These are phyloP conservation scores for Luscinia megarhynchos DNA, from an alignment of 2,797 vertebrate species.

Conservation along the genomic window DNA sequence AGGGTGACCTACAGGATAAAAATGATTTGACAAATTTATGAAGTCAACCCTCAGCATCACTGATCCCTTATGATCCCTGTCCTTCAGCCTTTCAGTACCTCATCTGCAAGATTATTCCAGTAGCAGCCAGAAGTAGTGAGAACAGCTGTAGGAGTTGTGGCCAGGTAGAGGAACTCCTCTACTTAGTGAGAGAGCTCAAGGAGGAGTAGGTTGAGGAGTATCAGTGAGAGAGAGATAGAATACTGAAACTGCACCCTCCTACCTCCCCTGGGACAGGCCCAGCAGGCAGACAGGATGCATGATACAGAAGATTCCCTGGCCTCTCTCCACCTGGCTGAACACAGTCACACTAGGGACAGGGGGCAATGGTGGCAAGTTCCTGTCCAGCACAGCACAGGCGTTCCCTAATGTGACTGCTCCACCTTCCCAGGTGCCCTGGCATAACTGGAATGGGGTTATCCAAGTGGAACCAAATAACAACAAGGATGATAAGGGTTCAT, in stretches of 20 bases:
- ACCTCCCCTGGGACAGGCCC: background rate
- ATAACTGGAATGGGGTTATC: background rate
- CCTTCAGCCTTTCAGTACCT: background rate
- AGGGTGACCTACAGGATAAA: background rate
- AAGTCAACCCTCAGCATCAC: background rate
- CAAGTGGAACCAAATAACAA: background rate
- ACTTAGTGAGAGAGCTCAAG: background rate
- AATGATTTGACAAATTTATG: background rate
- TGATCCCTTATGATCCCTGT: background rate
- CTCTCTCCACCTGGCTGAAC: background rate
- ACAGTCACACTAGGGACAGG: background rate
- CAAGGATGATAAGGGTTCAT: background rate
- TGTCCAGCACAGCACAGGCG: fast-evolving
- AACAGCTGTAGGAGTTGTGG: background rate
- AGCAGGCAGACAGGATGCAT: background rate
- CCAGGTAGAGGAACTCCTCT: background rate
- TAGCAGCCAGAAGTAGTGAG: background rate
- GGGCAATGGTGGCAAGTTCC: background rate
- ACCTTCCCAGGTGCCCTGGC: background rate
- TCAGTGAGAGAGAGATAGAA: fast-evolving
- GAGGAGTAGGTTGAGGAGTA: background rate
- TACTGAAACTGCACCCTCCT: background rate
- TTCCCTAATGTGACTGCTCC: background rate
- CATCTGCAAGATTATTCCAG: background rate
- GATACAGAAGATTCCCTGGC: background rate